Conservation (phyloP, 2,113 vertebrate species). For the Monopterus albus region DNA sequence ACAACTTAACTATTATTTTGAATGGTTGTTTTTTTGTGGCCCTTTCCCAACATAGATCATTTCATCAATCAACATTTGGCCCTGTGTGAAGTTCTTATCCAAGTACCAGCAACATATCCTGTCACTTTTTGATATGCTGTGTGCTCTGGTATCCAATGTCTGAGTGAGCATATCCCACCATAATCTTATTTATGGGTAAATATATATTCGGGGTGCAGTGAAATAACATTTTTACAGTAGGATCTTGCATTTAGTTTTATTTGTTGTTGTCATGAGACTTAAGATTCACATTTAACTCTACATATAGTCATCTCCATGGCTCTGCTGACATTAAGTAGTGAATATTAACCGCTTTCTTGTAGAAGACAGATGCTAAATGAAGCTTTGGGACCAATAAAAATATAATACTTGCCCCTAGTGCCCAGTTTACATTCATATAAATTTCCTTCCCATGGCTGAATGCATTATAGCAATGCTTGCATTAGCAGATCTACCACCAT, state of each 20-base stretch:
- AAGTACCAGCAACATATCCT: no score
- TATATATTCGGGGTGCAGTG: conserved; percentile 2
- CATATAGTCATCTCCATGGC: conserved; percentile 12
- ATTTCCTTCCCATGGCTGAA: no score
- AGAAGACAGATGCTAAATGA: conserved; percentile 26
- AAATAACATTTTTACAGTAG: conserved; percentile 18
- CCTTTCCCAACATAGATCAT: no score
- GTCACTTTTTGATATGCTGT: no score
- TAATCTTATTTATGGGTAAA: conserved; percentile 6
- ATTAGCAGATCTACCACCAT: no score
- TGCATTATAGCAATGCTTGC: no score
- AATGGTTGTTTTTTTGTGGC: no score
- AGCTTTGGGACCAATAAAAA: conserved; percentile 42
- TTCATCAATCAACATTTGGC: no score
- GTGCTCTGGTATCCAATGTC: no score
- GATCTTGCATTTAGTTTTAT: conserved; percentile 17
- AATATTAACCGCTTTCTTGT: conserved; percentile 28
- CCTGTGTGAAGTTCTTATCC: no score
- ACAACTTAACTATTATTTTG: no score
- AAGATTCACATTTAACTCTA: conserved; percentile 26
- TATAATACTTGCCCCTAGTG: conserved; percentile 20
- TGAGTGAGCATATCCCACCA: conserved; percentile 1
- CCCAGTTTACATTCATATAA: conserved; percentile 29
- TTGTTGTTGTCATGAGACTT: conserved; percentile 15
- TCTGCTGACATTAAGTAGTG: conserved; percentile 31